Base-by-base conservation (phyloP, 2,888 invertebrate genomes). In the Lordiphosa andalusiaca region DNA sequence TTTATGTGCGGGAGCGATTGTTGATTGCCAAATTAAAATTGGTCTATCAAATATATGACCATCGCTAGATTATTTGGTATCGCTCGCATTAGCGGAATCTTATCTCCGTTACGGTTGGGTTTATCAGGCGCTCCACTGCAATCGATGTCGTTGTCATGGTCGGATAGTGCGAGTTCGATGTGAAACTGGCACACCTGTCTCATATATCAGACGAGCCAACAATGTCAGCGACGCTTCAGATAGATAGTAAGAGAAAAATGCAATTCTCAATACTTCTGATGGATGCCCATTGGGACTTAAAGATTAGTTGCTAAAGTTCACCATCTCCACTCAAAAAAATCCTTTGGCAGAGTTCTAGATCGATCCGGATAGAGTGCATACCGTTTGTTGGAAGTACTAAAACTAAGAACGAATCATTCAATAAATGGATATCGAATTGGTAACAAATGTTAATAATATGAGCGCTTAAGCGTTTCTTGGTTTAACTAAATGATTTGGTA, bases 181-280 rank as follows among this genome's bases (percentile, higher is more conserved):
- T 23, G 36, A 51, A 63, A 59, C 50, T 52, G 51, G 58, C 23
- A 40, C 64, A 69, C 59, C 38, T 57, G 64, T 51, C 68, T 53
- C 67, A 33, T 53, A 35, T 56, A 54, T 53, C 68, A 56, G 25
- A 21, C 25, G 10, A n/a, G 7, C 10, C 6, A 67, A 47, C 49
- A 50, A 54, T 42, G 66, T 42, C 60, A 60, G 19, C 39, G 19
- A 23, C 40, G 56, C 38, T 49, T 49, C 53, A 63, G 42, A 54
- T 62, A 63, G 42, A 54, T 62, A 67, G 67, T 67, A 67, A 67
- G 52, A 67, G 66, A 60, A 44, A 58, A 30, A 25, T 19, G 2
- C 25, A 7, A 2, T 7, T 6, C 6, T 25, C 25, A 6, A 6
- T 6, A 7, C 25, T 25, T 6, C 25, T 25, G 25, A 2, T 25